A percentile compares a stretch with the other conserved stretches of the same genome.
Evolutionary conservation across 2,888 invertebrate species (phyloP).

Genomic region (Archips xylosteana): DNA sequence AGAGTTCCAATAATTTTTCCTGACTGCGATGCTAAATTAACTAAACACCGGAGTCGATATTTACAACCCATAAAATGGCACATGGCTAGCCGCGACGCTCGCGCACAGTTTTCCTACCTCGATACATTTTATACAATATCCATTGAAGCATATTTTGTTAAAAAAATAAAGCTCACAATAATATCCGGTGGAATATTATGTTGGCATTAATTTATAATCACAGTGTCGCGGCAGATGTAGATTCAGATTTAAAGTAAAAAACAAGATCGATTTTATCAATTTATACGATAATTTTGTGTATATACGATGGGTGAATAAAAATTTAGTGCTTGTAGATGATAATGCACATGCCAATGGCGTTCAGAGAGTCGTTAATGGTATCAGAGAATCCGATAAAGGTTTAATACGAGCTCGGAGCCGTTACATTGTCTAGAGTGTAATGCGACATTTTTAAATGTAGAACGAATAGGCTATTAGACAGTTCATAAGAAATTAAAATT

Average conservation of each 20-base stretch:
- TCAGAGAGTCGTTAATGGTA: constrained; percentile 53
- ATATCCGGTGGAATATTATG: constrained; percentile 74
- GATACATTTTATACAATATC: constrained; percentile 46
- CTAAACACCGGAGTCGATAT: constrained; percentile 73
- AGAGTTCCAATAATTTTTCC: constrained; percentile 58
- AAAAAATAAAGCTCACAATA: constrained; percentile 66
- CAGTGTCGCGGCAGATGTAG: constrained; percentile 71
- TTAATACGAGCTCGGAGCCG: constrained; percentile 63
- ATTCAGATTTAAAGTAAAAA: constrained; percentile 62
- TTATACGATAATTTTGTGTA: constrained; percentile 45
- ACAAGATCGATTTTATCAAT: constrained; percentile 46
- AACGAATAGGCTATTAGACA: constrained; percentile 52
- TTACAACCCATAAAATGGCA: constrained; percentile 76
- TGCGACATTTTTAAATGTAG: constrained; percentile 45
- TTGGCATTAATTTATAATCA: constrained; percentile 67
- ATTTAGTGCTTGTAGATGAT: constrained; percentile 28
- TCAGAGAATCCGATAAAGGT: constrained; percentile 57
- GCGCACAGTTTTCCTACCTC: constrained; percentile 57
- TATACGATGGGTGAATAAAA: constrained; percentile 31
- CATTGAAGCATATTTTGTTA: constrained; percentile 56
- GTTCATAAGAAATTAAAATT: constrained; percentile 28
- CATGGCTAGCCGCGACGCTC: constrained; percentile 57
- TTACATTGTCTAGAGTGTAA: constrained; percentile 58
- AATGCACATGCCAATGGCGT: constrained; percentile 25
- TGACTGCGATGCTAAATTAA: constrained; percentile 56